These are phyloP conservation scores for Chrysochloris asiatica DNA, from an alignment of 2,113 vertebrate species.

Conservation along the genomic window DNA sequence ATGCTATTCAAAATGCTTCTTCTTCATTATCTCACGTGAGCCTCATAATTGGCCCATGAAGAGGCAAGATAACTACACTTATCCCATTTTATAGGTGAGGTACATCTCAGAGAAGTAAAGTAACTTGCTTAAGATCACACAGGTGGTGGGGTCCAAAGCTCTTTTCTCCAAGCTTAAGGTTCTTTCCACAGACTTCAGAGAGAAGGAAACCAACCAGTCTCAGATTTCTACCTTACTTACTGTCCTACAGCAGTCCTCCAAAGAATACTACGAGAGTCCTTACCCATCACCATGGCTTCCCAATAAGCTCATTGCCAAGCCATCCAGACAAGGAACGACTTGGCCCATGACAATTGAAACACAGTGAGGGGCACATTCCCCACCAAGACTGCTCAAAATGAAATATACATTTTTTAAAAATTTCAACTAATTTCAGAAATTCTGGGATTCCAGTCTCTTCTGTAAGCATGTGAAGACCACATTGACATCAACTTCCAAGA, in stretches of 20 bases:
- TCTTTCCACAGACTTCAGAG: neutral
- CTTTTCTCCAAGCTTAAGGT: neutral
- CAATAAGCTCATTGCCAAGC: neutral
- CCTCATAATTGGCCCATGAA: slow-evolving; percentile 33
- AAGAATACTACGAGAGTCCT: neutral
- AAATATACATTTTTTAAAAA: neutral
- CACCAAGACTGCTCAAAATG: slow-evolving; percentile 14
- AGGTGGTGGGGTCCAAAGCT: neutral
- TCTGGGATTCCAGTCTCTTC: slow-evolving; percentile 20
- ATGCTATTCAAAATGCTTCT: slow-evolving; percentile 64
- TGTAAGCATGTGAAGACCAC: neutral
- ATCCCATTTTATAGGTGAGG: slow-evolving; percentile 2
- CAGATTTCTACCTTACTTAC: neutral
- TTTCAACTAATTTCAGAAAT: neutral
- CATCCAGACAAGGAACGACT: neutral
- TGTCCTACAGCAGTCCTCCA: neutral
- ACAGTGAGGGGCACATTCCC: neutral
- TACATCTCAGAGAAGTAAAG: neutral
- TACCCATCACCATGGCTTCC: neutral
- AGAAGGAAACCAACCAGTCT: neutral
- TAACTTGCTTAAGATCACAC: neutral
- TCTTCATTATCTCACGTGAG: slow-evolving; percentile 61
- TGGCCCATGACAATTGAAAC: slow-evolving; percentile 23
- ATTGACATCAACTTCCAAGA: slow-evolving; percentile 22
- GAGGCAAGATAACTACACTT: slow-evolving; percentile 27